Evolutionary conservation across 2,113 vertebrate species (phyloP), one percentile per base, ranked within the genome.

Genomic region (Apodemus speciosus): DNA sequence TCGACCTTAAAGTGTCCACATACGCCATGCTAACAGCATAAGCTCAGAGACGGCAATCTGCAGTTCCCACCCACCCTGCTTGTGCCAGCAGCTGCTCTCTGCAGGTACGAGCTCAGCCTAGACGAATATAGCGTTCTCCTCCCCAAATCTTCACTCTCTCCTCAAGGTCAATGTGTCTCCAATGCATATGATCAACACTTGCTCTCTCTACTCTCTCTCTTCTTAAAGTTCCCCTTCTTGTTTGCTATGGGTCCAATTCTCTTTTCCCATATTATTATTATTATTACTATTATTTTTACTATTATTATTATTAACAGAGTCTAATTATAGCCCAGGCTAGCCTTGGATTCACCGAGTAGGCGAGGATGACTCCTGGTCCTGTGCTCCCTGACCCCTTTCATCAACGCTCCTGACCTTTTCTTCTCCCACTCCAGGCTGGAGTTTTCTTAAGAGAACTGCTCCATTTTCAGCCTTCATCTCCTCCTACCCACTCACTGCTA

Each of bases 361-460:
- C 4, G 0, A 56, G 35, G 8, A 40, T 81, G 21, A 56, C 46
- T 40, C 49, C 23, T 53, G 32, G n/a, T 56, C 35, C 43, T 56
- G 16, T 60, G 18, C 20, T 66, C 27, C 90, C 46, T 30, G 8
- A 2, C 32, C 20, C 20, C 60, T 25, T 71, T 79, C 15, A 30
- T 51, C 73, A 35, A 10, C 9, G 38, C 9, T 84, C 14, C 64
- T 80, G 40, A n/a, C 13, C 3, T 51, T 92, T 38, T 80, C 58
- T 14, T 62, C 43, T 87, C 49, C 46, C 40, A 80, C 56, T 66
- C 32, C 32, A 8, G 7, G 35, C 40, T 49, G 40, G 75, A 35
- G 66, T 93, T 89, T 93, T 89, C 30, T 83, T n/a, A 10, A 81
- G 75, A 75, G 46, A 87, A 88, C 6, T 9, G 8, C 86, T 96